These are phyloP conservation scores for Percopsis transmontana DNA, from an alignment of 2,113 vertebrate genomes.

Conservation along the genomic window DNA sequence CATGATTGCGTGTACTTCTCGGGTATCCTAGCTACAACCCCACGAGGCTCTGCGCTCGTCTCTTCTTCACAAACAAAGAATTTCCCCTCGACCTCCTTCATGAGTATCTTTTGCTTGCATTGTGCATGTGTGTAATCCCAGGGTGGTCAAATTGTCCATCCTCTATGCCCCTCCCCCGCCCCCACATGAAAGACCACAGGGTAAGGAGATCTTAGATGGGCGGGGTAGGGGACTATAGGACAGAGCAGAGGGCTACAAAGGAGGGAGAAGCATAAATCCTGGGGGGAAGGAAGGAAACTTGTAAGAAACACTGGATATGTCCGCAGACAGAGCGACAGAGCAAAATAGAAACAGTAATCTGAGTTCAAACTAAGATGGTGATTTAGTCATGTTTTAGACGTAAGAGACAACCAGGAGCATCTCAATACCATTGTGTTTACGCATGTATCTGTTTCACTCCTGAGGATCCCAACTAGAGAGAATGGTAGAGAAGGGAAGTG, in stretches of 20 bases:
- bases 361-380: background rate
- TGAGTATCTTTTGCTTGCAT: conserved; percentile 7
- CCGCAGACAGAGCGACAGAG: conserved; percentile 6
- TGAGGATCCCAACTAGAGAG: background rate
- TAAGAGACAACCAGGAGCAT: conserved; percentile 18
- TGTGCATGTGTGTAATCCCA: conserved; percentile 13
- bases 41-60: background rate
- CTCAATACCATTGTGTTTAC: conserved; percentile 24
- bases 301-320: conserved; percentile 34
- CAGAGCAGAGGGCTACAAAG: conserved; percentile 9
- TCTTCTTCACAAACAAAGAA: conserved; percentile 9
- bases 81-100: conserved; percentile 4
- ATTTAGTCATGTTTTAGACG: conserved; percentile 7
- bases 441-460: background rate
- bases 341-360: conserved; percentile 21
- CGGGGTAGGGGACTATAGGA: conserved; percentile 9
- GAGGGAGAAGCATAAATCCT: conserved; percentile 11
- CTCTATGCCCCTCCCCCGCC: conserved; percentile 10
- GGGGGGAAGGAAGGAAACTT: conserved; percentile 19
- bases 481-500: background rate
- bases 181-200: conserved; percentile 43
- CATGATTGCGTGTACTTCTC: background rate
- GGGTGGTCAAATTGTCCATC: conserved; percentile 25
- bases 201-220: conserved; percentile 40
- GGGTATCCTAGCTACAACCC: background rate